Conservation (phyloP, 2,888 invertebrate genomes). For the Lithophane ornitopus region DNA sequence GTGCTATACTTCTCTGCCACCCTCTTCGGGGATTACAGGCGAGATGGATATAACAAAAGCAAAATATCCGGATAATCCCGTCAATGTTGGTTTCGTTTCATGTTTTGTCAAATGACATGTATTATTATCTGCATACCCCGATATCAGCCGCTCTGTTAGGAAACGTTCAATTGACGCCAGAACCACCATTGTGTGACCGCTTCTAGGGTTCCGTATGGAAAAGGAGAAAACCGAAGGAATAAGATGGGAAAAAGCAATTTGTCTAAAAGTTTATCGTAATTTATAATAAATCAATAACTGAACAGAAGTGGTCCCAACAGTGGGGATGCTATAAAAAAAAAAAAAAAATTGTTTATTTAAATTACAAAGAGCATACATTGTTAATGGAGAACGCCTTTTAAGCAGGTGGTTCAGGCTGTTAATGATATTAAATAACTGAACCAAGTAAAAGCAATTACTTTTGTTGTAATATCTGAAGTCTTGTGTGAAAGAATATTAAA, state of each 20-base stretch:
- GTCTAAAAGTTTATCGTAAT: background rate
- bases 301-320: too few species aligned
- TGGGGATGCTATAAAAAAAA: too few species aligned
- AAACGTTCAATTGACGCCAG: conserved; percentile 32
- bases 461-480: too few species aligned
- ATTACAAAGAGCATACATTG: too few species aligned
- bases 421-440: too few species aligned
- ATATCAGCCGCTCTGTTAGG: conserved; percentile 15
- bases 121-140: conserved; percentile 23
- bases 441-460: too few species aligned
- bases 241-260: background rate
- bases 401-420: too few species aligned
- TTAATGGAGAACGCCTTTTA: too few species aligned
- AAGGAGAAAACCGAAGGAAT: background rate
- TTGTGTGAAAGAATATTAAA: too few species aligned
- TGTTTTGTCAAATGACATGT: conserved; percentile 23
- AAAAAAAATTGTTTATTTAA: too few species aligned
- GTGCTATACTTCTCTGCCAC: background rate
- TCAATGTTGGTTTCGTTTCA: conserved; percentile 30
- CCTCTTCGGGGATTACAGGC: accelerated
- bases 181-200: conserved; percentile 24
- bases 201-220: background rate
- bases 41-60: background rate
- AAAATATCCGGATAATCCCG: conserved; percentile 3
- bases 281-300: too few species aligned